These are phyloP conservation scores for Zoroaster sp. DNA, from an alignment of 53 echinoderm and acorn worm species.

Conservation along the genomic window DNA sequence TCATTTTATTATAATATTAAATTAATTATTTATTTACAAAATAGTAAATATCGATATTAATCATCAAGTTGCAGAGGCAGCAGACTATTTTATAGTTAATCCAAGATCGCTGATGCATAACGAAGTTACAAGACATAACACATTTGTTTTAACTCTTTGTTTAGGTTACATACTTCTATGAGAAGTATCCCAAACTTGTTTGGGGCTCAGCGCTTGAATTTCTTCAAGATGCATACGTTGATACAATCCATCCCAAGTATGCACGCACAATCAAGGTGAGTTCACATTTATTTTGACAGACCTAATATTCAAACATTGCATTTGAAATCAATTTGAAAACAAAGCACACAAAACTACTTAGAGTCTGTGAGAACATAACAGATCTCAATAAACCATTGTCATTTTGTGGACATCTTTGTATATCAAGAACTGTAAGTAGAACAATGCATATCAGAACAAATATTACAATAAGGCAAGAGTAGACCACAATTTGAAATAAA, in stretches of 20 bases:
- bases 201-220: conserved; percentile 49
- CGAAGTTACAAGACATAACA: not conserved
- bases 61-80: too few species aligned
- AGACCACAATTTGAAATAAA: too few species aligned
- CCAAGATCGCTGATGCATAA: not conserved
- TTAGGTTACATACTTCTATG: conserved; percentile 19
- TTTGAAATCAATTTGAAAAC: too few species aligned
- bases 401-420: too few species aligned
- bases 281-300: not conserved
- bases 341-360: too few species aligned
- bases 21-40: not conserved
- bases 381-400: too few species aligned
- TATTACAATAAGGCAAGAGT: too few species aligned
- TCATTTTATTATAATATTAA: not conserved
- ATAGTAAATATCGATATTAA: too few species aligned
- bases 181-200: conserved; percentile 16
- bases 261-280: not conserved
- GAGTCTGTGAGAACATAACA: too few species aligned
- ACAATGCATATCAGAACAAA: too few species aligned
- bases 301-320: too few species aligned
- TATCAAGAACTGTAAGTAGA: too few species aligned
- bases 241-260: not conserved
- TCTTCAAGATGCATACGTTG: not conserved
- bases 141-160: not conserved
- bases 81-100: not conserved